phyloP scores from a whole-genome alignment of 2,888 invertebrate genomes.

The Drosophila barbarae region DNA sequence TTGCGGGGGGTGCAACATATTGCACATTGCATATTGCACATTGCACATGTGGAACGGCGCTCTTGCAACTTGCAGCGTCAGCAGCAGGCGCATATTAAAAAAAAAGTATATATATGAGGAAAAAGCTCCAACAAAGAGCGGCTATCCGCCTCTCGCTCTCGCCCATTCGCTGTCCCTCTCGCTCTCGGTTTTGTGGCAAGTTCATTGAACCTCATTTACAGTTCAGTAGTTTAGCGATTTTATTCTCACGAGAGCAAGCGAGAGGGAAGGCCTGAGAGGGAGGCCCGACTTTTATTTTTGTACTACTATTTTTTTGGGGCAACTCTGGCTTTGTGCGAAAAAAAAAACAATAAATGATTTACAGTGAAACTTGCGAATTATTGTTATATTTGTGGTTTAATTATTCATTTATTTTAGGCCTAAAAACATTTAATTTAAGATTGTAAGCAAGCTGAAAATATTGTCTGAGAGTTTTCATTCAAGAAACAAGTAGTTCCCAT shows the following conservation, averaged over 20 bases:
- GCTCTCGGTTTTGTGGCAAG: conserved; percentile 54
- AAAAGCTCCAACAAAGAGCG: conserved; percentile 53
- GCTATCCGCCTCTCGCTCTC: conserved; percentile 29
- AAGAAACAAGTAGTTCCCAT: background rate
- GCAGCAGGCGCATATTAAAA: conserved; percentile 67
- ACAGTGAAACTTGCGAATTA: background rate
- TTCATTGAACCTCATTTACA: conserved; percentile 74
- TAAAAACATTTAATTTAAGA: background rate
- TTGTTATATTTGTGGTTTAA: background rate
- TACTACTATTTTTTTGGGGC: conserved; percentile 26
- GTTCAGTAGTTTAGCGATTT: conserved; percentile 76
- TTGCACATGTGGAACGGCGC: conserved; percentile 54
- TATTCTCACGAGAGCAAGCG: conserved; percentile 51
- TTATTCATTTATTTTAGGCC: background rate
- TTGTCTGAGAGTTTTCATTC: background rate
- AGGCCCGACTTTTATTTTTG: conserved; percentile 28
- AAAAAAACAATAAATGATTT: conserved; percentile 25
- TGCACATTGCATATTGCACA: conserved; percentile 62
- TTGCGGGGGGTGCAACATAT: conserved; percentile 26
- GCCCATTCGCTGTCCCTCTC: conserved; percentile 32
- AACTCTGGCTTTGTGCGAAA: conserved; percentile 39
- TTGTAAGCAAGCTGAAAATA: background rate
- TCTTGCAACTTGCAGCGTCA: conserved; percentile 67
- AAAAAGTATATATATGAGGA: conserved; percentile 36
- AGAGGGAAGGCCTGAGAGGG: conserved; percentile 22